A percentile compares a stretch with the other conserved stretches of the same genome.
Conservation (phyloP, 1,140 invertebrate species). For the Hetaerina americana region DNA sequence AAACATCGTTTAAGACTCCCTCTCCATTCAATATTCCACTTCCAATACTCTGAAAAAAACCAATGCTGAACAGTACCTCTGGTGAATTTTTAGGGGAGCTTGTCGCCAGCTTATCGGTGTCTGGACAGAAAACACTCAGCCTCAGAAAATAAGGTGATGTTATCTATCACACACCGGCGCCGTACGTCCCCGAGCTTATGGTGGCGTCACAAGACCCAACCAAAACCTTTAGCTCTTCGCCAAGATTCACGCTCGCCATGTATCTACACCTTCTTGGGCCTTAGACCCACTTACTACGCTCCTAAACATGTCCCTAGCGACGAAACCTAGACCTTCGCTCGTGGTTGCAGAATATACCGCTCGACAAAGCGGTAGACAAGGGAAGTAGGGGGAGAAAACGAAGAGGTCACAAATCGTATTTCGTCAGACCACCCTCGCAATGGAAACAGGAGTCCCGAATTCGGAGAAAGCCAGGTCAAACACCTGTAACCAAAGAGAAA, state of each 20-base stretch:
- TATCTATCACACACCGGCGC: neutral
- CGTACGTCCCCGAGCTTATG: neutral
- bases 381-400: neutral
- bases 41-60: neutral
- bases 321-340: neutral
- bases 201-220: neutral
- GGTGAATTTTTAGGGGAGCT: neutral
- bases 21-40: no score
- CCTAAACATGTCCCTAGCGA: no score
- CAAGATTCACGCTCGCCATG: no score
- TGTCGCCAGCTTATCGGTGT: neutral
- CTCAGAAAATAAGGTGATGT: neutral
- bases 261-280: neutral
- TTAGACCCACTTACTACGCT: neutral
- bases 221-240: no score
- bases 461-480: neutral
- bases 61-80: neutral
- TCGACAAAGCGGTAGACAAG: neutral
- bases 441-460: neutral
- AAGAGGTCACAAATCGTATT: neutral
- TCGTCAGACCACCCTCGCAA: neutral
- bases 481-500: neutral
- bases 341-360: neutral
- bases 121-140: neutral
- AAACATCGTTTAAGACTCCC: no score